Base-by-base conservation (phyloP, 2,888 invertebrate genomes). In the Urechis unicinctus region DNA sequence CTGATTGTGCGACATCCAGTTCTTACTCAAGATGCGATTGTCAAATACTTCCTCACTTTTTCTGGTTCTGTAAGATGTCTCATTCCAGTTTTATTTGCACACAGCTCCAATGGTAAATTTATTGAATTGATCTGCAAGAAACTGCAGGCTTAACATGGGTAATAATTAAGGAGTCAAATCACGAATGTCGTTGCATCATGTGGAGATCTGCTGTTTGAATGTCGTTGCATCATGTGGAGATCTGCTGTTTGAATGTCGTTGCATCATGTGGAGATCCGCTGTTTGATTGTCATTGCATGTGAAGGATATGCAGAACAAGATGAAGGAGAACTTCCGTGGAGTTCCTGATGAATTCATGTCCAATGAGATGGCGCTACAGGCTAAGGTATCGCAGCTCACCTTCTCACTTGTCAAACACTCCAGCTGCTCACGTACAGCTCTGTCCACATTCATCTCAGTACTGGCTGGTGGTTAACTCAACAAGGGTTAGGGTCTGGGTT, bases 331-430 rank as follows among this genome's bases (percentile, higher is more conserved):
- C 57, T 79, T 78, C 59, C 57, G 73, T 49, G 74, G 74, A 24
- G 68, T 74, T 43, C 76, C 77, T 28, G 79, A 79, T 72, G 79
- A 79, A 57, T 79, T 77, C 59, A 75, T 77, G 72, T 75, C 74
- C 9, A 73, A 71, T 66, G 75, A 77, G 55, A 59, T 71, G 52
- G 75, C 78, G 17, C 68, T 72, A 43, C 71, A 71, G 67, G 75
- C 77, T 31, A 77, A 74, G 70, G 78, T 78, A 62, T 47, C 17
- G 9, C n/a, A n/a, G n/a, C n/a, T n/a, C n/a, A n/a, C n/a, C n/a
- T n/a, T n/a, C n/a, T n/a, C n/a, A n/a, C n/a, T n/a, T n/a, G n/a
- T n/a, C n/a, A n/a, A n/a, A n/a, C n/a, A n/a, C n/a, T n/a, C n/a
- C n/a, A n/a, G n/a, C n/a, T n/a, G n/a, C n/a, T n/a, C n/a, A n/a